Evolutionary conservation across 1,140 invertebrate genomes (phyloP).

Genomic region (Paralvinella palmiformis): DNA sequence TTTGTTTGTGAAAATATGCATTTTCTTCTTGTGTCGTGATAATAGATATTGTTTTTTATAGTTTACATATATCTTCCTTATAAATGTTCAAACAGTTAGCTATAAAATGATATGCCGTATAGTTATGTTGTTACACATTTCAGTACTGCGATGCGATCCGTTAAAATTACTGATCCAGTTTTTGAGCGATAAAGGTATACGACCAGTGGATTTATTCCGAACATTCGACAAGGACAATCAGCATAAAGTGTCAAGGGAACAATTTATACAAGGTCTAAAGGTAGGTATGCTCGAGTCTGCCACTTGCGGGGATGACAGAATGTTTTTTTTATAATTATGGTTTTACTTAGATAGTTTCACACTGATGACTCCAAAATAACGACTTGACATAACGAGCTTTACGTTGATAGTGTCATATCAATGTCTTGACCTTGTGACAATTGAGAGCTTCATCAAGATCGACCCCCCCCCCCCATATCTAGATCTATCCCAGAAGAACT

Average conservation of each 20-base stretch:
- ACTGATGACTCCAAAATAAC: background rate
- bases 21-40: too few species aligned
- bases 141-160: slow-evolving; percentile 34
- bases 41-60: too few species aligned
- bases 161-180: slow-evolving; percentile 39
- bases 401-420: background rate
- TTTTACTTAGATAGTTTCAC: background rate
- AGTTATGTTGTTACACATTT: too few species aligned
- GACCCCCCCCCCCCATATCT: background rate
- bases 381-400: background rate
- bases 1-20: too few species aligned
- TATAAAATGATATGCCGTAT: too few species aligned
- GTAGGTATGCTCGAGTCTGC: background rate
- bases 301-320: background rate
- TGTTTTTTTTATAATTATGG: background rate
- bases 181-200: slow-evolving; percentile 39
- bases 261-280: slow-evolving; percentile 44
- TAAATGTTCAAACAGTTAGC: too few species aligned
- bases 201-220: slow-evolving; percentile 43
- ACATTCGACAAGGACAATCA: slow-evolving; percentile 40
- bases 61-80: too few species aligned
- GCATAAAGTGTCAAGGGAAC: slow-evolving; percentile 32
- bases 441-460: background rate
- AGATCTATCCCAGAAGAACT: too few species aligned
- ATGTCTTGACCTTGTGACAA: background rate